phyloP scores from a whole-genome alignment of 2,888 invertebrate genomes.

The Horisme vitalbata region DNA sequence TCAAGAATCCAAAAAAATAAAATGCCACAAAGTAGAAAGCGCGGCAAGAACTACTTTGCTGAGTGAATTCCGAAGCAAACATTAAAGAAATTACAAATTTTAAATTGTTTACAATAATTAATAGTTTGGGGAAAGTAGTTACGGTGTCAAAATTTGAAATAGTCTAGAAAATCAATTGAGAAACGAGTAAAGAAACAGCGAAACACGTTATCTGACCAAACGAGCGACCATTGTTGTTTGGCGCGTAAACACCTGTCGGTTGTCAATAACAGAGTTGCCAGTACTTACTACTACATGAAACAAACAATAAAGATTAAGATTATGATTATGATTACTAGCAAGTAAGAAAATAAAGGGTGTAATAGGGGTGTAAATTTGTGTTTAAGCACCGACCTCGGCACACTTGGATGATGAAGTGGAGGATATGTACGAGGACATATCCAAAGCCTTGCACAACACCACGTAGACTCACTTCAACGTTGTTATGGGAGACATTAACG shows the following conservation, averaged over 20 bases:
- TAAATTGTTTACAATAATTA: conserved; percentile 9
- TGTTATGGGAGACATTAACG: no score
- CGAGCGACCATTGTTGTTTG: conserved; percentile 71
- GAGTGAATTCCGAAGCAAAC: conserved; percentile 15
- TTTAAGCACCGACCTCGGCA: no score
- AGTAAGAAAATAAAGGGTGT: no score
- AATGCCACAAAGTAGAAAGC: conserved; percentile 11
- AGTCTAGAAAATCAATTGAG: conserved; percentile 37
- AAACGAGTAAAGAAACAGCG: conserved; percentile 44
- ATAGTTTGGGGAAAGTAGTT: conserved; percentile 14
- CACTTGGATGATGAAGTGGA: no score
- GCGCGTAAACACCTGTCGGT: conserved; percentile 81
- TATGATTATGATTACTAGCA: no score
- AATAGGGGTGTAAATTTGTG: no score
- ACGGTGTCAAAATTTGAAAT: conserved; percentile 28
- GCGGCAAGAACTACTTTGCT: conserved; percentile 30
- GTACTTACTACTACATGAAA: no score
- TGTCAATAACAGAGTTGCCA: conserved; percentile 8
- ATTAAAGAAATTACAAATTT: conserved; percentile 10
- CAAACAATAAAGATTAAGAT: neutral
- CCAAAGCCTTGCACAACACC: no score
- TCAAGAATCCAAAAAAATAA: conserved; percentile 20
- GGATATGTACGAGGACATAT: no score
- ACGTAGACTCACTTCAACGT: no score
- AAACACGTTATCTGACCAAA: conserved; percentile 52